These are phyloP conservation scores for Ictidomys tridecemlineatus DNA, from an alignment of 2,113 vertebrate genomes.

Conservation along the genomic window DNA sequence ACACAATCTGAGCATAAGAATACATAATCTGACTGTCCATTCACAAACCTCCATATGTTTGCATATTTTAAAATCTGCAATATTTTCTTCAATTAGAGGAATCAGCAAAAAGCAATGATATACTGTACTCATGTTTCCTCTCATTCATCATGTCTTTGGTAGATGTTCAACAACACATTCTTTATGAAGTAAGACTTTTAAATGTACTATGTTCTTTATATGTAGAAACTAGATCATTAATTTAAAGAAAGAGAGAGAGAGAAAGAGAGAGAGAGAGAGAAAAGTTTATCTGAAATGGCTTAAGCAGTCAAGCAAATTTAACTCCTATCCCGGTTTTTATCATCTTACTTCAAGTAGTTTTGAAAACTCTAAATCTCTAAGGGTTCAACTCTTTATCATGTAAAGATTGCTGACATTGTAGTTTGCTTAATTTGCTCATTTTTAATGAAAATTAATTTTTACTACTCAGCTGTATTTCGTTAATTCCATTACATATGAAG, in stretches of 20 bases:
- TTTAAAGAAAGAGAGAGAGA: not conserved
- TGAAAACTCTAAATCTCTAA: not conserved
- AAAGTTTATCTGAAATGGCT: not conserved
- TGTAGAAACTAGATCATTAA: not conserved
- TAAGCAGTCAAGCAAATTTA: not conserved
- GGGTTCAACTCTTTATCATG: not conserved
- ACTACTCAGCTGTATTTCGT: not conserved
- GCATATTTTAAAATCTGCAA: not conserved
- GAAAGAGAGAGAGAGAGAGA: not conserved
- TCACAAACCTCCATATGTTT: not conserved
- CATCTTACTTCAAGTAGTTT: not conserved
- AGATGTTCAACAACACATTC: not conserved
- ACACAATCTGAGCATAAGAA: not conserved
- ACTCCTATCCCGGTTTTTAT: not conserved
- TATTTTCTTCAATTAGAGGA: not conserved
- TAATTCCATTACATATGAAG: not conserved
- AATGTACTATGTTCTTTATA: not conserved
- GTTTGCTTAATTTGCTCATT: constrained; percentile 39
- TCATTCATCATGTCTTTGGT: not conserved
- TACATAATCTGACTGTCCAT: not conserved
- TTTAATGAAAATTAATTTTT: constrained; percentile 18
- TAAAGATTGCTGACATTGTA: not conserved
- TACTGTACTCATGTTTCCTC: not conserved
- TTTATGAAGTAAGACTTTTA: not conserved
- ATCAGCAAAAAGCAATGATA: too few relatives aligned